Conservation (phyloP, 2,888 invertebrate genomes). For the Lithophane semibrunnea region DNA sequence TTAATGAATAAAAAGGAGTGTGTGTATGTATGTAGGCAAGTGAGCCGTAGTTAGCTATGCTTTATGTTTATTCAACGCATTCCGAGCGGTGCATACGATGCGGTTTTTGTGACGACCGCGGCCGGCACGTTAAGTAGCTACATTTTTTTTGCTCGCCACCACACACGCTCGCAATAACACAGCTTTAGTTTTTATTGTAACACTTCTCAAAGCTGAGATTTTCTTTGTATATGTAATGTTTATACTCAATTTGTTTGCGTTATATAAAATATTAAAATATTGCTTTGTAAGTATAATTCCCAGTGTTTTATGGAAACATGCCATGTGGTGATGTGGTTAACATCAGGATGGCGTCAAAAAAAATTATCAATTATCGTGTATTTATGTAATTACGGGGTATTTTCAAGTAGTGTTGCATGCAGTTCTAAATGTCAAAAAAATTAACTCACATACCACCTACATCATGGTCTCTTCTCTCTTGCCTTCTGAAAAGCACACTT, state of each 20-base stretch:
- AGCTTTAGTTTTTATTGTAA: slow-evolving; percentile 57
- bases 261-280: slow-evolving; percentile 21
- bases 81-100: slow-evolving; percentile 65
- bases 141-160: slow-evolving; percentile 62
- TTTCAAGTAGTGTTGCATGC: background rate
- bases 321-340: slow-evolving; percentile 1
- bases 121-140: slow-evolving; percentile 54
- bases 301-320: background rate
- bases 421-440: background rate
- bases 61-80: slow-evolving; percentile 72
- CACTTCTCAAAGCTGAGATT: slow-evolving; percentile 44
- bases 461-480: background rate
- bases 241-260: slow-evolving; percentile 44
- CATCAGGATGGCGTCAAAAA: background rate
- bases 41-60: slow-evolving; percentile 60
- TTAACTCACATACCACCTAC: background rate
- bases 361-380: background rate
- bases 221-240: slow-evolving; percentile 51
- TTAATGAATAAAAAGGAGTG: slow-evolving; percentile 68
- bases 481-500: background rate
- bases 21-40: slow-evolving; percentile 53
- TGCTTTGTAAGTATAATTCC: slow-evolving; percentile 9
- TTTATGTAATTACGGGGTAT: background rate
- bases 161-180: slow-evolving; percentile 55
- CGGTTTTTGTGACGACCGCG: slow-evolving; percentile 63